Conservation (phyloP, 1,140 invertebrate genomes). For the Procambarus clarkii region DNA sequence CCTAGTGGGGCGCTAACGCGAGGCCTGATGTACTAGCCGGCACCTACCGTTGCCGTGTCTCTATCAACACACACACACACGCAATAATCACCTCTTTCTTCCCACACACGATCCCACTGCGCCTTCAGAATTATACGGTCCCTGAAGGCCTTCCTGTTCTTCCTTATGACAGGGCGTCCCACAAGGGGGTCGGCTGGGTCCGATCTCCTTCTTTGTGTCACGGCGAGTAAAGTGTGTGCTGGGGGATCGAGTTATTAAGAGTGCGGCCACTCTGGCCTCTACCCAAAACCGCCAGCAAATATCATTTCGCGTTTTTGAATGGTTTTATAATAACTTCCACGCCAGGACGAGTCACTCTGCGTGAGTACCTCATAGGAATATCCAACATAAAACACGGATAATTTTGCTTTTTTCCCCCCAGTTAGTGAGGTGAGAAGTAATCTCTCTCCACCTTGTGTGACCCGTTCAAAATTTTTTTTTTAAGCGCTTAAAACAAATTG, state of each 20-base stretch:
- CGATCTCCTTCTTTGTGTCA: conserved; percentile 12
- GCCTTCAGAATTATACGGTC: conserved; percentile 59
- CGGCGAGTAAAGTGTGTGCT: conserved; percentile 10
- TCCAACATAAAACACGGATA: not conserved
- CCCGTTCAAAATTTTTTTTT: not conserved
- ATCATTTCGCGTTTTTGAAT: conserved; percentile 35
- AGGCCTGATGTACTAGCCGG: conserved; percentile 58
- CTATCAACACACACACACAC: conserved; percentile 69
- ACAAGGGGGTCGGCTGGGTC: conserved; percentile 23
- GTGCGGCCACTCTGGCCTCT: conserved; percentile 32
- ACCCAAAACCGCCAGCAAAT: conserved; percentile 51
- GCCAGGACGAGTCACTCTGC: conserved; percentile 3
- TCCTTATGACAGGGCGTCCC: conserved; percentile 47
- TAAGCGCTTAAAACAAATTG: conserved; percentile 38
- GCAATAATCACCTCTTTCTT: conserved; percentile 66
- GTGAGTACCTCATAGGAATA: not conserved
- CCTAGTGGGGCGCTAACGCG: conserved; percentile 58
- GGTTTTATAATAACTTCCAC: conserved; percentile 55
- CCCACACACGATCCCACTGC: conserved; percentile 55
- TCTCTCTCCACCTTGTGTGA: not conserved
- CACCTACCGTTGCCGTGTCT: conserved; percentile 66
- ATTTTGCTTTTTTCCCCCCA: too few relatives aligned
- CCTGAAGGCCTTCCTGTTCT: conserved; percentile 18
- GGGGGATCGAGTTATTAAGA: not conserved
- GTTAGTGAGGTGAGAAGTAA: too few relatives aligned